A percentile compares a stretch with the other conserved stretches of the same genome.
Evolutionary conservation across 2,113 vertebrate genomes (phyloP).

Genomic region (Menura novaehollandiae): DNA sequence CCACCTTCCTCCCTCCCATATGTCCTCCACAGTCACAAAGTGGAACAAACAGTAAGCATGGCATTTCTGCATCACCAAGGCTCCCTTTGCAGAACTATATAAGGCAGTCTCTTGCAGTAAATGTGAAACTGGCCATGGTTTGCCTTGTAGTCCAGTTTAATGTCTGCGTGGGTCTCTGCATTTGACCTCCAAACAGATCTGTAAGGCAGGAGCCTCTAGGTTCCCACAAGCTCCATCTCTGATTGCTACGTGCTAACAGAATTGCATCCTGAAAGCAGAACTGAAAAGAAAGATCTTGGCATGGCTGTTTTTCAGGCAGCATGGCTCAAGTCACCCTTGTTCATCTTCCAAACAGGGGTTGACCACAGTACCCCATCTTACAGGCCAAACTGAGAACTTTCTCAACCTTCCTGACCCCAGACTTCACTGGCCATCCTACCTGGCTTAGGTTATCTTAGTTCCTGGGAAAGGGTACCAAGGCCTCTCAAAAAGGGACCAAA

Average conservation of each 20-base stretch:
- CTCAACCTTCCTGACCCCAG: background rate
- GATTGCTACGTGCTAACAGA: background rate
- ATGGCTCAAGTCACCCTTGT: background rate
- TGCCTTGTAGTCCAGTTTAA: background rate
- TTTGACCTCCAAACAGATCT: background rate
- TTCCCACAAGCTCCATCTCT: background rate
- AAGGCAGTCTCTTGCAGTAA: background rate
- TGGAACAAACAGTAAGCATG: background rate
- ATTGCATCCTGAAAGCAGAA: background rate
- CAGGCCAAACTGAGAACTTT: background rate
- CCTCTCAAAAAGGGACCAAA: background rate
- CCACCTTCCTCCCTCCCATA: background rate
- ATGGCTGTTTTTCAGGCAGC: background rate
- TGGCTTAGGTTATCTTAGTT: background rate
- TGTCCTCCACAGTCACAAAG: background rate
- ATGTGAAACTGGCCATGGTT: background rate
- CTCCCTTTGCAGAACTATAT: background rate
- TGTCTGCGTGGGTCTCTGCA: rapidly evolving
- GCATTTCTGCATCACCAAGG: background rate
- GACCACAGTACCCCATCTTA: background rate
- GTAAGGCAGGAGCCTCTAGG: background rate
- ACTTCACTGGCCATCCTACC: background rate
- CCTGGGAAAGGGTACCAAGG: background rate
- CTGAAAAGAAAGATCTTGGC: background rate
- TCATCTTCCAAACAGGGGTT: background rate